These are phyloP conservation scores for Drosophila takahashii DNA, from an alignment of 1,140 invertebrate genomes.

Conservation along the genomic window DNA sequence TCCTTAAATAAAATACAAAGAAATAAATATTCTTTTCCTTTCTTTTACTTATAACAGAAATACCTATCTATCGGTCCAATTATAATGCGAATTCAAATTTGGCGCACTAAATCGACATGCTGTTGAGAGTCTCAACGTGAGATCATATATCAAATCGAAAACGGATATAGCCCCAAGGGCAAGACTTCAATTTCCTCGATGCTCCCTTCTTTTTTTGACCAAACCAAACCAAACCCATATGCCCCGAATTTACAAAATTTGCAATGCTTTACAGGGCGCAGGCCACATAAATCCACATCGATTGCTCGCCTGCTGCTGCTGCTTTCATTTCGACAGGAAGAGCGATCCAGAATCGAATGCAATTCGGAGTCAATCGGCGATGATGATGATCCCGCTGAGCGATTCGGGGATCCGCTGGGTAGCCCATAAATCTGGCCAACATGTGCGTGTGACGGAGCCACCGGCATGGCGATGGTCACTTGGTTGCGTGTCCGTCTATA, in stretches of 20 bases:
- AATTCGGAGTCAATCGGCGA: conserved; percentile 27
- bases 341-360: conserved; percentile 46
- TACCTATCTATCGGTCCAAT: conserved; percentile 1
- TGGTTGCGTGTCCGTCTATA: conserved; percentile 35
- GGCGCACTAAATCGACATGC: background rate
- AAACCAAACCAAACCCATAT: conserved; percentile 28
- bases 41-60: background rate
- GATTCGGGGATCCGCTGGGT: conserved; percentile 36
- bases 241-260: conserved; percentile 9
- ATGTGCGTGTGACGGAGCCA: conserved; percentile 61
- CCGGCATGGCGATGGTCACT: conserved; percentile 33
- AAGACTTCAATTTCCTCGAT: conserved; percentile 23
- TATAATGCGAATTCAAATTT: conserved; percentile 16
- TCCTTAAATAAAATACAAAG: too few species aligned
- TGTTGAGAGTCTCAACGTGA: background rate
- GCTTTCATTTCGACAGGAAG: conserved; percentile 76
- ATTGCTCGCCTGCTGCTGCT: conserved; percentile 65
- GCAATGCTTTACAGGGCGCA: conserved; percentile 1
- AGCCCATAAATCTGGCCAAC: conserved; percentile 61
- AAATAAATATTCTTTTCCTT: too few species aligned
- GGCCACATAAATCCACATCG: conserved; percentile 58
- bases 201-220: conserved; percentile 2
- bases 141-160: conserved; percentile 23
- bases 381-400: conserved; percentile 67
- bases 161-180: conserved; percentile 15